Evolutionary conservation across 2,113 vertebrate genomes (phyloP), one percentile per base, ranked within the genome.

Genomic region (Camelus bactrianus): DNA sequence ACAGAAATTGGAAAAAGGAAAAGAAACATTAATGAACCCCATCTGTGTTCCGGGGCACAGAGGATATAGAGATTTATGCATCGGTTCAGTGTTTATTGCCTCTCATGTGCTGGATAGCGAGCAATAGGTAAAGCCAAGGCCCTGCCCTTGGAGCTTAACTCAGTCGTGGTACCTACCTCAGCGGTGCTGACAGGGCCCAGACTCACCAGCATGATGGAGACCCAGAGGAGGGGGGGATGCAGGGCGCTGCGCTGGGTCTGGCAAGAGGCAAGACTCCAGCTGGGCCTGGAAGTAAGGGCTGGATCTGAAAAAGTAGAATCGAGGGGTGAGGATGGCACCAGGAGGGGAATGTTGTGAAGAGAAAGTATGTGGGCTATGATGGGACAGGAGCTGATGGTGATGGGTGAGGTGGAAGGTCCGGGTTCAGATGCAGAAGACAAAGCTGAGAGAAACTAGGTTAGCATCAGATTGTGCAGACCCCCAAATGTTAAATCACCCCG

Each of bases 1-100:
- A 56, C 22, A 81, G 62, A 91, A 80, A 87, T 80, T 73, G 69
- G 56, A 64, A 58, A 92, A 91, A 79, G 52, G 62, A 70, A 56
- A 46, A 35, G 35, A 58, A 65, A 76, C 3, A 7, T 30, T 32
- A 42, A 64, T 67, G 46, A 89, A 38, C 52, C 65, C 2, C 1
- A 5, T 8, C 30, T 42, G 48, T 72, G 72, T 80, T 62, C 85
- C 52, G 56, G 69, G 35, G 13, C 24, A 32, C 20, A 28, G 30
- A 24, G 35, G 30, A 38, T 6, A 70, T 1, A 54, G 26, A 70
- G 56, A 54, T 58, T 24, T 46, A 6, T 52, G 79, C 15, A 9
- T n/a, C 2, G 28, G 70, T 50, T 69, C 32, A 30, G 38, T 17
- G 58, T 76, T 80, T 70, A 9, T 20, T 46, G 32, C 58, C 26